These are phyloP conservation scores for Drosophila subpulchrella DNA, from an alignment of 1,140 invertebrate genomes.

Conservation along the genomic window DNA sequence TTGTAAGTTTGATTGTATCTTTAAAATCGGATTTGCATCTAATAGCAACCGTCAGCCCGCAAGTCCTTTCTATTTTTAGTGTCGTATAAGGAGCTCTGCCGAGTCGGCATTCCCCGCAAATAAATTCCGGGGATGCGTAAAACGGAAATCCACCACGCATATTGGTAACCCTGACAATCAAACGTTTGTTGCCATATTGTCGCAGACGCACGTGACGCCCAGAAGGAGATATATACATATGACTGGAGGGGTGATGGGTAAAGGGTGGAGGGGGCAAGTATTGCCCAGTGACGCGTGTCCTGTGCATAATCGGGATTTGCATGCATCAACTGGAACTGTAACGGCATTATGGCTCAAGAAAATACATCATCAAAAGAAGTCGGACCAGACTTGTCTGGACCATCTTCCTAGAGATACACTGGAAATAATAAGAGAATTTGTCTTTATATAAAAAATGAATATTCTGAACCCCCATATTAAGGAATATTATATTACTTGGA, in stretches of 20 bases:
- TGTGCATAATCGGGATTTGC: slow-evolving; percentile 76
- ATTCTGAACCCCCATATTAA: too few relatives aligned
- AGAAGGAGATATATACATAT: slow-evolving; percentile 10
- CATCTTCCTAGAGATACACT: slow-evolving; percentile 3
- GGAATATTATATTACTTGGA: background rate
- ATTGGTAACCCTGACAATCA: slow-evolving; percentile 65
- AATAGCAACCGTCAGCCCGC: background rate
- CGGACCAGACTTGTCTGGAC: slow-evolving; percentile 4
- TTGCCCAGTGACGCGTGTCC: slow-evolving; percentile 70
- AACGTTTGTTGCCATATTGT: slow-evolving; percentile 71
- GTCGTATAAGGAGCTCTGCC: background rate
- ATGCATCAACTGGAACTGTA: slow-evolving; percentile 69
- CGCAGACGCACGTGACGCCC: slow-evolving; percentile 61
- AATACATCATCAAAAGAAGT: slow-evolving; percentile 69
- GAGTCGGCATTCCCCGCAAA: slow-evolving; percentile 9
- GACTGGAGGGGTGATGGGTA: background rate
- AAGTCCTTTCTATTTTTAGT: background rate
- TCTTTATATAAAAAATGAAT: too few relatives aligned
- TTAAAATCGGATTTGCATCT: slow-evolving; percentile 9
- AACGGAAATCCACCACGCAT: slow-evolving; percentile 25
- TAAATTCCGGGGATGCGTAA: slow-evolving; percentile 28
- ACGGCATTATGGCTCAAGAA: slow-evolving; percentile 50
- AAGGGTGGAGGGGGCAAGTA: background rate
- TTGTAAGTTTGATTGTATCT: background rate
- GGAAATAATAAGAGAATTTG: background rate